Conservation (phyloP, 2,113 vertebrate species). For the Ictidomys tridecemlineatus region DNA sequence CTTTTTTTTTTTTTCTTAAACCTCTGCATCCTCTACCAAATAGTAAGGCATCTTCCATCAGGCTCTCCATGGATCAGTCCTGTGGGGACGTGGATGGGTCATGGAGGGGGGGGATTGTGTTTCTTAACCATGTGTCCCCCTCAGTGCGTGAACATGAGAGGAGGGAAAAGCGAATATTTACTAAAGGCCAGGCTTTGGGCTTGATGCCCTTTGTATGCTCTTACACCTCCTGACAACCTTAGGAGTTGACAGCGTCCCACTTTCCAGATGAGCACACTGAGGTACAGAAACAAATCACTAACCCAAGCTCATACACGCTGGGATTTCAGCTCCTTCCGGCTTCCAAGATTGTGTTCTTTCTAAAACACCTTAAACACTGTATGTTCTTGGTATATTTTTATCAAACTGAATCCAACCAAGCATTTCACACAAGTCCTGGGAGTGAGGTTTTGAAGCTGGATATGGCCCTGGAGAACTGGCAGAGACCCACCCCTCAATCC, state of each 20-base stretch:
- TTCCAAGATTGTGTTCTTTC: not conserved
- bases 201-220: not conserved
- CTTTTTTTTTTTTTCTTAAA: not conserved
- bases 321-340: not conserved
- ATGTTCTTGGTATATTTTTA: not conserved
- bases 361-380: not conserved
- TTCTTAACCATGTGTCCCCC: not conserved
- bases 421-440: not conserved
- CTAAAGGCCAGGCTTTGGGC: not conserved
- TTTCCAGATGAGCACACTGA: not conserved
- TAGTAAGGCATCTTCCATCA: not conserved
- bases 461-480: not conserved
- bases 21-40: not conserved
- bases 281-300: not conserved
- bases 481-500: not conserved
- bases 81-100: not conserved
- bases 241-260: not conserved
- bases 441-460: conserved; percentile 14
- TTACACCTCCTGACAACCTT: not conserved
- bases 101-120: too few species aligned
- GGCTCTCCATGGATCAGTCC: not conserved
- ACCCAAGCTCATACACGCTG: not conserved
- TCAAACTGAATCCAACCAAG: conserved; percentile 43
- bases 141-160: not conserved
- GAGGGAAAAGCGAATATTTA: not conserved